Evolutionary conservation across 1,140 invertebrate species (phyloP).

Genomic region (Drosophila hydei): DNA sequence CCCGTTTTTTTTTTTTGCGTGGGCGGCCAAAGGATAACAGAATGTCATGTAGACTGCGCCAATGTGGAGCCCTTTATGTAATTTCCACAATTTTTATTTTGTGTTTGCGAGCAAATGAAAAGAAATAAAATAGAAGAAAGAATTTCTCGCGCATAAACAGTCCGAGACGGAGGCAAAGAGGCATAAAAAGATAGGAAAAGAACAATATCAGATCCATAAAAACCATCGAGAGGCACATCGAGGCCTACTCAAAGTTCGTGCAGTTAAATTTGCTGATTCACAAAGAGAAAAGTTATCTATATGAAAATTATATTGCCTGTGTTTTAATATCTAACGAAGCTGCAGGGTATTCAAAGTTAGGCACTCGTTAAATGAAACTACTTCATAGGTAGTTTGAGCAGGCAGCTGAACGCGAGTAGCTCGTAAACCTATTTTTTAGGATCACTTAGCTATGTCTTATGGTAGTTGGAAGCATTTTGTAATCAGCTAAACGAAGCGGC

Average conservation of each 20-base stretch:
- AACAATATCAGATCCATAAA: slow-evolving; percentile 15
- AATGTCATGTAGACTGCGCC: slow-evolving; percentile 68
- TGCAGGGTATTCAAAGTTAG: slow-evolving; percentile 20
- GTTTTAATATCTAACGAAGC: neutral
- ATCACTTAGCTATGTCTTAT: slow-evolving; percentile 18
- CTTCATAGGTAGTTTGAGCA: slow-evolving; percentile 29
- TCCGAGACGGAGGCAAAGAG: slow-evolving; percentile 38
- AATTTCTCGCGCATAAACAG: slow-evolving; percentile 43
- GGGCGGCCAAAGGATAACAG: slow-evolving; percentile 58
- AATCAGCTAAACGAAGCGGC: slow-evolving; percentile 9
- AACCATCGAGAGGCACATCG: slow-evolving; percentile 12
- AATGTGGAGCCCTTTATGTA: slow-evolving; percentile 81
- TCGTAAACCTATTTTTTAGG: slow-evolving; percentile 28
- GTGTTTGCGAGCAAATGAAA: slow-evolving; percentile 37
- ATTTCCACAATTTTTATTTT: slow-evolving; percentile 76
- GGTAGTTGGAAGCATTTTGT: neutral
- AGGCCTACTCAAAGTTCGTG: slow-evolving; percentile 17
- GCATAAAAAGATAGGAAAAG: slow-evolving; percentile 35
- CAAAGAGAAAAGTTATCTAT: neutral
- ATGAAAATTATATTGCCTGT: slow-evolving; percentile 10
- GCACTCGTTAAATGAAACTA: slow-evolving; percentile 26
- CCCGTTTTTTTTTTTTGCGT: slow-evolving; percentile 10
- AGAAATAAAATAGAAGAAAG: slow-evolving; percentile 10
- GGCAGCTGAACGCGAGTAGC: slow-evolving; percentile 1
- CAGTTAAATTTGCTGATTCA: slow-evolving; percentile 27